These are phyloP conservation scores for Nothoprocta pentlandii DNA, from an alignment of 2,113 vertebrate genomes.

Conservation along the genomic window DNA sequence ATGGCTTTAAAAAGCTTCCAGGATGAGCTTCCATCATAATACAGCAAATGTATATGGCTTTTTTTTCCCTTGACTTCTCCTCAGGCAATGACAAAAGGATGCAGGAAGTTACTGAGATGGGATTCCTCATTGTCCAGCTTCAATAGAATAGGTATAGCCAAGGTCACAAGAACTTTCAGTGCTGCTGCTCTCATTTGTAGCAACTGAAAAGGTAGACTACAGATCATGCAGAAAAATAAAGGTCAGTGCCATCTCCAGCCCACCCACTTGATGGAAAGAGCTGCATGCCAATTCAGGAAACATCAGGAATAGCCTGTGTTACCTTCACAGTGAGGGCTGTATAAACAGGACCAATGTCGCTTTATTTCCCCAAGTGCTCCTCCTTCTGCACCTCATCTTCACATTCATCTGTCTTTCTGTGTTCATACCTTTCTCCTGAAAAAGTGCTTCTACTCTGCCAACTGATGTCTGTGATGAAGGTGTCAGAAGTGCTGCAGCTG, in stretches of 20 bases:
- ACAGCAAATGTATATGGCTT: neutral
- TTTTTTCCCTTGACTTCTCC: neutral
- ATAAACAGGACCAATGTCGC: neutral
- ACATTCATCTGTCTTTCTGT: neutral
- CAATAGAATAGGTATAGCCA: neutral
- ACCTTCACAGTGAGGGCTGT: neutral
- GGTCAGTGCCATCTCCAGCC: neutral
- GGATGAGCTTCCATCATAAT: neutral
- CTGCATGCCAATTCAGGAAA: neutral
- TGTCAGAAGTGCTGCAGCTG: neutral
- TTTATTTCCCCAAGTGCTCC: neutral
- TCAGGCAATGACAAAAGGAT: neutral
- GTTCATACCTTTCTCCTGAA: constrained; percentile 16
- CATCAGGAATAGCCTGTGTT: neutral
- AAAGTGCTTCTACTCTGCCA: neutral
- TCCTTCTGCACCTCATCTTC: neutral
- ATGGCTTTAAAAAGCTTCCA: neutral
- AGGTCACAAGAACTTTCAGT: neutral
- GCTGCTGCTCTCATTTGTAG: neutral
- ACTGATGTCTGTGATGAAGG: neutral
- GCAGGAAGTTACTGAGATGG: neutral
- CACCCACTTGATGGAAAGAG: neutral
- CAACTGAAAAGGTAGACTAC: neutral
- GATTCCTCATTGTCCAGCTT: neutral
- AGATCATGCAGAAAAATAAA: neutral